Evolutionary conservation across 2,888 invertebrate genomes (phyloP).

Genomic region (Thecocarcelia acutangulata): DNA sequence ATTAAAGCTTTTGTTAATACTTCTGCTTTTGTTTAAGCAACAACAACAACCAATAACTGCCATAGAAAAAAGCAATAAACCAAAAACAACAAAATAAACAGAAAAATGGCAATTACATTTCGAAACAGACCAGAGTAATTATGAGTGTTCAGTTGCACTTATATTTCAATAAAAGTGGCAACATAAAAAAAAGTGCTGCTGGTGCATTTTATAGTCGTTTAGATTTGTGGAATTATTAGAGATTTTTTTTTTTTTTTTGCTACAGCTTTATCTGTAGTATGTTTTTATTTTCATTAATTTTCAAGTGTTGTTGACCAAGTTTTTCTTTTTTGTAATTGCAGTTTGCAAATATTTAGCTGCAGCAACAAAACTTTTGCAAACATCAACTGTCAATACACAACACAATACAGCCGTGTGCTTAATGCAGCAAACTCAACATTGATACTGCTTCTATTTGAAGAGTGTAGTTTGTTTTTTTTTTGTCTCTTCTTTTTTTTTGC

Average conservation of each 20-base stretch:
- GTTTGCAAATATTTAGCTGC: slow-evolving; percentile 9
- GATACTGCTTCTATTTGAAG: not conserved
- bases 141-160: slow-evolving; percentile 11
- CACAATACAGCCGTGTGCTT: not conserved
- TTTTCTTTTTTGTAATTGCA: slow-evolving; percentile 4
- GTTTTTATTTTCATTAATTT: slow-evolving; percentile 30
- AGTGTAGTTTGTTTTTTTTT: not conserved
- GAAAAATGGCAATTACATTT: slow-evolving; percentile 43
- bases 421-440: slow-evolving; percentile 18
- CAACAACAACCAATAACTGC: not conserved
- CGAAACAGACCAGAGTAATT: slow-evolving; percentile 43
- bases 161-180: slow-evolving; percentile 19
- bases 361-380: slow-evolving; percentile 19
- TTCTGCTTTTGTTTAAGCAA: not conserved
- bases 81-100: not conserved
- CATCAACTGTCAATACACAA: slow-evolving; percentile 21
- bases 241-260: not conserved
- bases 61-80: not conserved
- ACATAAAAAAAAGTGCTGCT: not conserved
- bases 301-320: slow-evolving; percentile 48
- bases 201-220: slow-evolving; percentile 10
- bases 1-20: slow-evolving; percentile 15
- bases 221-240: slow-evolving; percentile 27
- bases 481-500: not conserved
- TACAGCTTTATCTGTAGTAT: not conserved